phyloP scores from a whole-genome alignment of 2,797 vertebrate genomes.

The Ataeniobius toweri region DNA sequence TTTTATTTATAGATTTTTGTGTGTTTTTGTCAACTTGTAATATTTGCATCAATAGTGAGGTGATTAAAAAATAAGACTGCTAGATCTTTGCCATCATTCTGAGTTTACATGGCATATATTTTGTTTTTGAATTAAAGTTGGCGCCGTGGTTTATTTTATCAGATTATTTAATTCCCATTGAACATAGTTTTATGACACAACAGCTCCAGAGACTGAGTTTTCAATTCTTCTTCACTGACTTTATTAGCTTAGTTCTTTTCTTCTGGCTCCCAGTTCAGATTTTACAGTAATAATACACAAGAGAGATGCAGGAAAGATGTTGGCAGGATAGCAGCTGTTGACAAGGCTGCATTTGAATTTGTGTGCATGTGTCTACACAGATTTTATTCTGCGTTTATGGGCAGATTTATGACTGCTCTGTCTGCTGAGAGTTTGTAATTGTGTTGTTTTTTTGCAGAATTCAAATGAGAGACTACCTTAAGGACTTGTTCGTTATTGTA shows the following conservation, averaged over 20 bases:
- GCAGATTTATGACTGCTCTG: slow-evolving; percentile 23
- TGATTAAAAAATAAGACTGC: slow-evolving; percentile 4
- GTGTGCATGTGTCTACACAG: slow-evolving; percentile 4
- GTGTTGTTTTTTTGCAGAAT: slow-evolving; percentile 16
- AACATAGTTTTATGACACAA: slow-evolving; percentile 50
- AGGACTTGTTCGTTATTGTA: neutral
- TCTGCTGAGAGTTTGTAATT: slow-evolving; percentile 30
- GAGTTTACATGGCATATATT: neutral
- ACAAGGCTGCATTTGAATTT: slow-evolving; percentile 23
- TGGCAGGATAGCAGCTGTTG: slow-evolving; percentile 17
- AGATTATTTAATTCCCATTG: slow-evolving; percentile 37
- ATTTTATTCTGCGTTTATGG: slow-evolving; percentile 4
- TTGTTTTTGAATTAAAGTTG: slow-evolving; percentile 41
- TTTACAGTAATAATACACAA: slow-evolving; percentile 42
- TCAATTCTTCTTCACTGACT: slow-evolving; percentile 36
- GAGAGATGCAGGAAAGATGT: slow-evolving; percentile 7
- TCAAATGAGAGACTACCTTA: neutral
- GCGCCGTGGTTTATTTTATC: slow-evolving; percentile 35
- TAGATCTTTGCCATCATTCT: slow-evolving; percentile 23
- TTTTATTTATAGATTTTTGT: slow-evolving; percentile 13
- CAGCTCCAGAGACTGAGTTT: slow-evolving; percentile 28
- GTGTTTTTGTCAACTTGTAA: slow-evolving; percentile 33
- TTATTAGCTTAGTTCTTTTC: slow-evolving; percentile 52
- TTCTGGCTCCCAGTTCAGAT: slow-evolving; percentile 31
- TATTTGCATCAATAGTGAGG: slow-evolving; percentile 45